phyloP scores from a whole-genome alignment of 2,113 vertebrate genomes.

The Ursus arctos region DNA sequence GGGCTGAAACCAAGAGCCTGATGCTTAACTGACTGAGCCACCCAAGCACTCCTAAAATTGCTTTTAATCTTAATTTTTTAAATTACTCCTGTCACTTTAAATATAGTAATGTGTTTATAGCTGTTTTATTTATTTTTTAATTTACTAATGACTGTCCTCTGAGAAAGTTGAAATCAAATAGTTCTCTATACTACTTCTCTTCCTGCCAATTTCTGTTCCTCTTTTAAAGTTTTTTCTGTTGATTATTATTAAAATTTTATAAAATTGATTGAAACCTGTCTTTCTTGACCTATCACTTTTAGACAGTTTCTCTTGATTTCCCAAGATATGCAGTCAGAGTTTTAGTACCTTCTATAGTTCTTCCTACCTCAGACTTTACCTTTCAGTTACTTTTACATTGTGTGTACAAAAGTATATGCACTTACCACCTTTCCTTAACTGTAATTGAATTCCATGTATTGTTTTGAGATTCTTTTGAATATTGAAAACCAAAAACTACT shows the following conservation, averaged over 20 bases:
- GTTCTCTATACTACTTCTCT: neutral
- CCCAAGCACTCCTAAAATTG: neutral
- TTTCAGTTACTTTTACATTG: neutral
- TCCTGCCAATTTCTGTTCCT: neutral
- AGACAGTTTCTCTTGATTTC: constrained; percentile 11
- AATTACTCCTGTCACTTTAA: neutral
- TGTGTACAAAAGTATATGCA: neutral
- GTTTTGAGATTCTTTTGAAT: constrained; percentile 1
- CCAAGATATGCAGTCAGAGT: neutral
- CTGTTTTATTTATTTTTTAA: constrained; percentile 27
- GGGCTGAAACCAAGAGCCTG: neutral
- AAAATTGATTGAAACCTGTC: neutral
- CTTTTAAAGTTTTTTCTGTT: neutral
- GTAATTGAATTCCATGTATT: neutral
- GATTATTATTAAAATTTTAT: constrained; percentile 27
- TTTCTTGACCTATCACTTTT: neutral
- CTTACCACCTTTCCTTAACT: neutral
- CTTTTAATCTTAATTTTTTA: neutral
- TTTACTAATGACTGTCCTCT: neutral
- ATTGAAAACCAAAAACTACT: neutral
- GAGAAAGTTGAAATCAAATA: neutral
- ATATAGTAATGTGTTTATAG: neutral
- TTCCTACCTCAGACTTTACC: neutral
- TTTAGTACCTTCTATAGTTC: neutral
- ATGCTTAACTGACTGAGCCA: neutral